These are phyloP conservation scores for Dinocampus coccinellae DNA, from an alignment of 2,888 invertebrate genomes.

Conservation along the genomic window DNA sequence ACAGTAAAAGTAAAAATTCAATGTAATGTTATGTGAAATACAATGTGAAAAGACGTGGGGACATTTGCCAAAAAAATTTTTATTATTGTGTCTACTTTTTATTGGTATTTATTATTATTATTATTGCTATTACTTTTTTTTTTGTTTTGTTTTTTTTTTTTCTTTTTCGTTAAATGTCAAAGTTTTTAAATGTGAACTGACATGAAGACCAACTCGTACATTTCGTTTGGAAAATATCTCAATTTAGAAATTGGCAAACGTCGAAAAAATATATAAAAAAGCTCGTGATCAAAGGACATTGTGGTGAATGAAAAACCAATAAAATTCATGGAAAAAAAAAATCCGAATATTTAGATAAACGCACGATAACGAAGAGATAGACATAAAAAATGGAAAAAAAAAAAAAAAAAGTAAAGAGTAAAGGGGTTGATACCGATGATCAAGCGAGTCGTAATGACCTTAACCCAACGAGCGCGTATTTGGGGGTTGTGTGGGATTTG, in stretches of 20 bases:
- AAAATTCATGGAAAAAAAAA: neutral
- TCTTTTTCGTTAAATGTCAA: neutral
- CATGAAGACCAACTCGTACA: neutral
- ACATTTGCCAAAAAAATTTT: slow-evolving; percentile 14
- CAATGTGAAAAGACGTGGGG: neutral
- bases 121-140: neutral
- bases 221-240: neutral
- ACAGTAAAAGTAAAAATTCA: neutral
- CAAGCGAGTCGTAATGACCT: slow-evolving; percentile 22
- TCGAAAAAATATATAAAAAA: neutral
- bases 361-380: neutral
- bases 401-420: neutral
- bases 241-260: neutral
- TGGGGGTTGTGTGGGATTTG: neutral
- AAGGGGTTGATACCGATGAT: slow-evolving; percentile 23
- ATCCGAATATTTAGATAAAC: neutral
- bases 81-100: neutral
- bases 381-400: no score
- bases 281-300: neutral
- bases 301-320: neutral
- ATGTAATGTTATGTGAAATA: neutral
- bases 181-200: neutral
- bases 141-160: neutral
- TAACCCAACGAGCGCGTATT: slow-evolving; percentile 15
- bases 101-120: no score